These are phyloP conservation scores for Nematostella vectensis DNA, from an alignment of 92 coral and sea anemone species.

Conservation along the genomic window DNA sequence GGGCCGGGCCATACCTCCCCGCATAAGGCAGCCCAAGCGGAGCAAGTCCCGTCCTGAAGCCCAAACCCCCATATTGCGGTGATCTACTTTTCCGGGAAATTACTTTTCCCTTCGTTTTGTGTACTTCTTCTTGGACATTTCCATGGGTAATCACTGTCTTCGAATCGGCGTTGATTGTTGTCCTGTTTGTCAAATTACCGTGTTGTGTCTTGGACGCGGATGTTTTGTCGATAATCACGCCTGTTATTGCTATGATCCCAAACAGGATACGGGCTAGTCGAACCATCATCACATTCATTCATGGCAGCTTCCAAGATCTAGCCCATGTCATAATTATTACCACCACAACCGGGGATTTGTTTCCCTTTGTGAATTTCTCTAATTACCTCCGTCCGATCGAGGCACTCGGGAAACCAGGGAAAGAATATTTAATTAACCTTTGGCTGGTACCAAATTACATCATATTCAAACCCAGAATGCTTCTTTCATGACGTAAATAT, in stretches of 20 bases:
- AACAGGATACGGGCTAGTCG: constrained; percentile 33
- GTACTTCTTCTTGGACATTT: neutral
- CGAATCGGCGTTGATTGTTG: too few species aligned
- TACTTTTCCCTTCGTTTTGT: constrained; percentile 13
- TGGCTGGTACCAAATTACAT: constrained; percentile 58
- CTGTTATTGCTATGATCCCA: constrained; percentile 24
- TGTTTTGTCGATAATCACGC: neutral
- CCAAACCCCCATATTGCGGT: constrained; percentile 40
- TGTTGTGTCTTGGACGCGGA: neutral
- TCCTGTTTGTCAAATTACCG: neutral
- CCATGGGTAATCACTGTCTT: neutral
- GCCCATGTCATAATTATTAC: constrained; percentile 21
- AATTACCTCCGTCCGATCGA: too few species aligned
- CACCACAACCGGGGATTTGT: too few species aligned
- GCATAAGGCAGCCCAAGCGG: constrained; percentile 47
- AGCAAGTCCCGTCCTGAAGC: constrained; percentile 46
- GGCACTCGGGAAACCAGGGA: too few species aligned
- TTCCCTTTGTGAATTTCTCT: too few species aligned
- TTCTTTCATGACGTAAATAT: constrained; percentile 62
- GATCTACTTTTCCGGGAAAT: constrained; percentile 43
- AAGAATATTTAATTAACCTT: constrained; percentile 25
- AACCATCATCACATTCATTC: constrained; percentile 36
- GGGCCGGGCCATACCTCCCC: constrained; percentile 44
- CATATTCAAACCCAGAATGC: constrained; percentile 41
- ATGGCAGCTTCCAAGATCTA: constrained; percentile 32